These are phyloP conservation scores for Epirrhoe tristata DNA, from an alignment of 2,888 invertebrate species.

Conservation along the genomic window DNA sequence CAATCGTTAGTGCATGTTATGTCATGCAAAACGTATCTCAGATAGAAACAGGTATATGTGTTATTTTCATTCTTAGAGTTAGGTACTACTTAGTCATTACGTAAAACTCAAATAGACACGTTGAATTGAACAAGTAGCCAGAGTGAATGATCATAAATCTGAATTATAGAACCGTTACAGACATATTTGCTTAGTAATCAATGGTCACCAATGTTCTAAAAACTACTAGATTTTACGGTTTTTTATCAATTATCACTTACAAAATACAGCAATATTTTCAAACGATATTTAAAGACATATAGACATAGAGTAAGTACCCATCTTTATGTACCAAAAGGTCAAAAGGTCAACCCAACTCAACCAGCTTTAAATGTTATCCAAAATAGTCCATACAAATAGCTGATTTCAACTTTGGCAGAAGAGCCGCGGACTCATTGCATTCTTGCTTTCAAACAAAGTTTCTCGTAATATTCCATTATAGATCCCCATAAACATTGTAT, in stretches of 20 bases:
- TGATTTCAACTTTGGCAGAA: conserved; percentile 10
- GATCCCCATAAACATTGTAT: conserved; percentile 11
- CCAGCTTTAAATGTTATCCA: not conserved
- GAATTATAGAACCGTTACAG: not conserved
- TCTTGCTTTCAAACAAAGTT: conserved; percentile 10
- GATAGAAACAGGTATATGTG: conserved; percentile 4
- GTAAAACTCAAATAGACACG: not conserved
- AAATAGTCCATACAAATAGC: not conserved
- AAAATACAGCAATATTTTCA: not conserved
- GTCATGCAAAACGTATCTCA: conserved; percentile 18
- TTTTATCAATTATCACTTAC: not conserved
- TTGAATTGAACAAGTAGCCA: not conserved
- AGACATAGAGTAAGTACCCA: too few species aligned
- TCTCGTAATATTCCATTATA: conserved; percentile 13
- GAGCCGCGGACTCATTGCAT: conserved; percentile 2
- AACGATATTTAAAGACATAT: not conserved
- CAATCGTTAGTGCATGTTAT: conserved; percentile 26
- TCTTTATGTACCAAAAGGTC: not conserved
- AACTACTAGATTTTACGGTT: not conserved
- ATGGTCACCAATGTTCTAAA: not conserved
- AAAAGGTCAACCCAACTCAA: not conserved
- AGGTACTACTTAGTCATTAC: not conserved
- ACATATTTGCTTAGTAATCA: not conserved
- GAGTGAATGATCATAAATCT: not conserved
- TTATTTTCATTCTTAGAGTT: not conserved